Percentiles rank a stretch among this genome's conserved stretches.
Conservation (phyloP, 2,888 invertebrate species). For the Anthophora plumipes region DNA sequence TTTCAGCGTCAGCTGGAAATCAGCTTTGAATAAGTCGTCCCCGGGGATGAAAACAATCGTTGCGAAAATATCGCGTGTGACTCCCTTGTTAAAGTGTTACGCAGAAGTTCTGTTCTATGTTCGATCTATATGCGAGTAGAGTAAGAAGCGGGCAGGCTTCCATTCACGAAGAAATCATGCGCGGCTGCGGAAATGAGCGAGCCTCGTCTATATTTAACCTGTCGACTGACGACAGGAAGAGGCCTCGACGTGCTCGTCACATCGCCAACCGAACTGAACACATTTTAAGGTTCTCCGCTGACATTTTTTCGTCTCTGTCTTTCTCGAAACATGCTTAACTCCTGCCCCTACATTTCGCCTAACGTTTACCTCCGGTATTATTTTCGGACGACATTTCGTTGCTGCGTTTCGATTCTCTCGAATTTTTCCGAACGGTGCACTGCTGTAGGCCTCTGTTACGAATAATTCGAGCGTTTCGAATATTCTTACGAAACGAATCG, state of each 20-base stretch:
- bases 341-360: conserved; percentile 21
- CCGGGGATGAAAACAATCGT: conserved; percentile 41
- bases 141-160: conserved; percentile 64
- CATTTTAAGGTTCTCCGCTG: conserved; percentile 65
- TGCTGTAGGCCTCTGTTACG: no score
- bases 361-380: conserved; percentile 28
- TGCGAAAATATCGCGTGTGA: conserved; percentile 19
- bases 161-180: conserved; percentile 83
- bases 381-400: conserved; percentile 21
- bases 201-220: conserved; percentile 81
- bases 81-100: background rate
- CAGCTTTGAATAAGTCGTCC: conserved; percentile 50
- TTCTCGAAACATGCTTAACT: conserved; percentile 27
- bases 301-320: conserved; percentile 48
- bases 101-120: background rate
- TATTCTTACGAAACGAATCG: no score
- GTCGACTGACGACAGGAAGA: conserved; percentile 82
- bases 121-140: conserved; percentile 52
- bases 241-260: conserved; percentile 79
- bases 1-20: conserved; percentile 48
- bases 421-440: no score
- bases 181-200: conserved; percentile 80
- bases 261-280: conserved; percentile 71
- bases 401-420: background rate
- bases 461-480: no score